Evolutionary conservation across 2,797 vertebrate species (phyloP).

Genomic region (Chaetophractus vellerosus): DNA sequence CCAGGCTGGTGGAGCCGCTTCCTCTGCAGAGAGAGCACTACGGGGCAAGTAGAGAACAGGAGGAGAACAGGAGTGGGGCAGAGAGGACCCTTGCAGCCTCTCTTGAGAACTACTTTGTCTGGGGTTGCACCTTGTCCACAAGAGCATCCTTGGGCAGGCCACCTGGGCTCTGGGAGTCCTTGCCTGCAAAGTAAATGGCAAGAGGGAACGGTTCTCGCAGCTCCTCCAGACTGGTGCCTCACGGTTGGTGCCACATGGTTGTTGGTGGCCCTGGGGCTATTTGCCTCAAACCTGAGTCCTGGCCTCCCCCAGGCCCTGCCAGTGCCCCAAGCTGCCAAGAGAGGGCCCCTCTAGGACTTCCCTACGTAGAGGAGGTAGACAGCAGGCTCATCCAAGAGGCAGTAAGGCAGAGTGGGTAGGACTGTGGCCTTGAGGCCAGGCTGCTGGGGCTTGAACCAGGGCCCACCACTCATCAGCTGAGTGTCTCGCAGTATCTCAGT

Average conservation of each 20-base stretch:
- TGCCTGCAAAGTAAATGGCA: not conserved
- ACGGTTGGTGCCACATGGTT: not conserved
- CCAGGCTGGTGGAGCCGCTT: not conserved
- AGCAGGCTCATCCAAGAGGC: not conserved
- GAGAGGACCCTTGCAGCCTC: not conserved
- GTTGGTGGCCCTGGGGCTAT: no score
- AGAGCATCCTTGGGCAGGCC: not conserved
- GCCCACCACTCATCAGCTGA: not conserved
- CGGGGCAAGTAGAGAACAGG: not conserved
- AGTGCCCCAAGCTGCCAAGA: not conserved
- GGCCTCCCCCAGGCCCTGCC: not conserved
- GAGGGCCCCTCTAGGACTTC: not conserved
- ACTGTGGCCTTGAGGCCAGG: not conserved
- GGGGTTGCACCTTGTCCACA: not conserved
- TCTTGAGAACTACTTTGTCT: not conserved
- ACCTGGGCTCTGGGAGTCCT: not conserved
- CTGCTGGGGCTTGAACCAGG: not conserved
- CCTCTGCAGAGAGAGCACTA: not conserved
- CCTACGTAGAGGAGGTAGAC: not conserved
- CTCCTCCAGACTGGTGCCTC: not conserved
- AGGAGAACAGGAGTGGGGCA: not conserved
- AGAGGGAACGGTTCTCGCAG: not conserved
- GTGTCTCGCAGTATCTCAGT: not conserved
- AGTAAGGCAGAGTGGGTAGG: not conserved
- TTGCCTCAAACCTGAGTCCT: not conserved